Evolutionary conservation across 2,888 invertebrate genomes (phyloP).

Genomic region (Agrypnus murinus): DNA sequence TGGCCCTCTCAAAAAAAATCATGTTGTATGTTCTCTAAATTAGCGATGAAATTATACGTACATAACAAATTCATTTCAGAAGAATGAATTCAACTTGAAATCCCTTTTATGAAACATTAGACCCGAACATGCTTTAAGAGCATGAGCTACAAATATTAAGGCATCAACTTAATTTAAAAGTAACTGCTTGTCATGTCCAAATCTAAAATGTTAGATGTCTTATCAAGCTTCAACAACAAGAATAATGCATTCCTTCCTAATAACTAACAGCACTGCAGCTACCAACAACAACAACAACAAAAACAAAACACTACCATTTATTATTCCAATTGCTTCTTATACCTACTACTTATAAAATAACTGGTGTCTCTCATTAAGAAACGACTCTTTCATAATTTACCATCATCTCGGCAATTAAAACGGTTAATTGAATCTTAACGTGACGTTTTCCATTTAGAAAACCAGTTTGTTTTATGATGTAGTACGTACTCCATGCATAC

Average conservation of each 20-base stretch:
- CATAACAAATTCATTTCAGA: too few relatives aligned
- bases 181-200: constrained; percentile 8
- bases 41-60: too few relatives aligned
- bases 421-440: constrained; percentile 28
- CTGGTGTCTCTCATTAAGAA: constrained; percentile 5
- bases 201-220: background rate
- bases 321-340: background rate
- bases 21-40: too few relatives aligned
- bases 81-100: too few relatives aligned
- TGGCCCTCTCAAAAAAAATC: too few relatives aligned
- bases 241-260: background rate
- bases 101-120: too few relatives aligned
- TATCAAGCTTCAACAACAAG: background rate
- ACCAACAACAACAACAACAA: background rate
- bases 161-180: background rate
- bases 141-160: too few relatives aligned
- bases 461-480: constrained; percentile 39
- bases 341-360: too few relatives aligned
- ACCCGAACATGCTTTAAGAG: too few relatives aligned
- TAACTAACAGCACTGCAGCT: background rate
- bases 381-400: background rate
- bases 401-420: constrained; percentile 17
- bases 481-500: too few relatives aligned
- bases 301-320: too few relatives aligned
- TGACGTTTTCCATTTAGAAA: constrained; percentile 24